Evolutionary conservation across 2,797 vertebrate genomes (phyloP).

Genomic region (Ambastaia sidthimunki): DNA sequence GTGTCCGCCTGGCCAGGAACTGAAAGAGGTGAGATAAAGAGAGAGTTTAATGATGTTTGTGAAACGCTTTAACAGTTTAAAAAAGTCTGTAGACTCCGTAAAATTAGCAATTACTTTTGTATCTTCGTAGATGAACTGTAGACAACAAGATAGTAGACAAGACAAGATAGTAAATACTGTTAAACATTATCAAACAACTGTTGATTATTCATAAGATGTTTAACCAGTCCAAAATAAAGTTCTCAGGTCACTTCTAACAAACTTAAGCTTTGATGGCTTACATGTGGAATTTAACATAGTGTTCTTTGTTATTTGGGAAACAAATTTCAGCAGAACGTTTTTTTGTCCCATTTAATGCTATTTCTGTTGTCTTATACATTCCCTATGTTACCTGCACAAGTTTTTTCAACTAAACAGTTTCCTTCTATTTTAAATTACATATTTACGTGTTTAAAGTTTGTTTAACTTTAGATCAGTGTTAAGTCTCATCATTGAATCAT

Average conservation of each 20-base stretch:
- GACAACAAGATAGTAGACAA: background rate
- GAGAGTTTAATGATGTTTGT: slow-evolving; percentile 40
- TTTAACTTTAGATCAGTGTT: too few relatives aligned
- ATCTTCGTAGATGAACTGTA: background rate
- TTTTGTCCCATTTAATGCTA: too few relatives aligned
- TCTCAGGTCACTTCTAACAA: background rate
- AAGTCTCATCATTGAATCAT: too few relatives aligned
- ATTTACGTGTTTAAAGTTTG: too few relatives aligned
- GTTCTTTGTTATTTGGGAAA: too few relatives aligned
- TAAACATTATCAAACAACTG: background rate
- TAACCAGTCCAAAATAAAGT: background rate
- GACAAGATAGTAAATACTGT: background rate
- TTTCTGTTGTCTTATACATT: too few relatives aligned
- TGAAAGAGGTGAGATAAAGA: slow-evolving; percentile 76
- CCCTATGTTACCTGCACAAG: too few relatives aligned
- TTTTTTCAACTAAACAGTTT: too few relatives aligned
- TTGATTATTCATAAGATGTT: background rate
- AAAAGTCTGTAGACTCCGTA: background rate
- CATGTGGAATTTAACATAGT: too few relatives aligned
- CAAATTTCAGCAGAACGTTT: too few relatives aligned
- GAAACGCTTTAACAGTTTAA: background rate
- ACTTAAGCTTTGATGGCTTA: slow-evolving; percentile 53
- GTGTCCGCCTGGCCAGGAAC: slow-evolving; percentile 79
- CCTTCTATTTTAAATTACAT: too few relatives aligned
- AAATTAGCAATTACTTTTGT: slow-evolving; percentile 54